These are phyloP conservation scores for Nasonia vitripennis DNA, from an alignment of 1,140 invertebrate genomes.

Conservation along the genomic window DNA sequence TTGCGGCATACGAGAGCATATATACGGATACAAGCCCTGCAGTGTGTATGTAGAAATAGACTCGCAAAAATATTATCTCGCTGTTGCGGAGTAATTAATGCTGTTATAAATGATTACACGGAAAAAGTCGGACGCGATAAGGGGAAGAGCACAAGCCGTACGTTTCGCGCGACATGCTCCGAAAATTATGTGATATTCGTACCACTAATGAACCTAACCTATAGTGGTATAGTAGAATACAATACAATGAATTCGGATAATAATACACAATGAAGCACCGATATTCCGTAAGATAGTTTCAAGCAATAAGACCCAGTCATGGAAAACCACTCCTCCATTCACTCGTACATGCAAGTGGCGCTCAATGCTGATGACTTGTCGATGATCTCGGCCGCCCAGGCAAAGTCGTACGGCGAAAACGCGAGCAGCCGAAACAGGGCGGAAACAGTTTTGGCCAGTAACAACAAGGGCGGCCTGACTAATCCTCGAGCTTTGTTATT, in stretches of 20 bases:
- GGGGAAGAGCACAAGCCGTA: background rate
- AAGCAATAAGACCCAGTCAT: constrained; percentile 52
- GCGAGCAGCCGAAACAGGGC: constrained; percentile 64
- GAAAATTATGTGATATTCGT: constrained; percentile 28
- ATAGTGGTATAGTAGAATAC: background rate
- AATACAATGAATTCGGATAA: background rate
- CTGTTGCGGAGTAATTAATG: background rate
- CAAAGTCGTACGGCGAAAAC: constrained; percentile 61
- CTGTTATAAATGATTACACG: constrained; percentile 36
- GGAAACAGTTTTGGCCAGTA: constrained; percentile 59
- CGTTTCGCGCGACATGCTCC: constrained; percentile 12
- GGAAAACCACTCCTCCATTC: constrained; percentile 65
- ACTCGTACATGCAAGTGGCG: constrained; percentile 61
- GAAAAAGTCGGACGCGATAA: constrained; percentile 14
- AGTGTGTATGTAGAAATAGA: background rate
- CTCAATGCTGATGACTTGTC: constrained; percentile 62
- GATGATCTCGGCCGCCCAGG: constrained; percentile 55
- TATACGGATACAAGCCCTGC: too few relatives aligned
- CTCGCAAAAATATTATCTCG: background rate
- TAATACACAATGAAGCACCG: constrained; percentile 12
- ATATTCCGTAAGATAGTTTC: constrained; percentile 17
- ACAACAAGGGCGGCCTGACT: constrained; percentile 75
- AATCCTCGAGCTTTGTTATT: constrained; percentile 82
- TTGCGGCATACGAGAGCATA: too few relatives aligned
- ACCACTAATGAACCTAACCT: constrained; percentile 4